Base-by-base conservation (phyloP, 2,888 invertebrate genomes). In the Brachynemurus nebulosus region DNA sequence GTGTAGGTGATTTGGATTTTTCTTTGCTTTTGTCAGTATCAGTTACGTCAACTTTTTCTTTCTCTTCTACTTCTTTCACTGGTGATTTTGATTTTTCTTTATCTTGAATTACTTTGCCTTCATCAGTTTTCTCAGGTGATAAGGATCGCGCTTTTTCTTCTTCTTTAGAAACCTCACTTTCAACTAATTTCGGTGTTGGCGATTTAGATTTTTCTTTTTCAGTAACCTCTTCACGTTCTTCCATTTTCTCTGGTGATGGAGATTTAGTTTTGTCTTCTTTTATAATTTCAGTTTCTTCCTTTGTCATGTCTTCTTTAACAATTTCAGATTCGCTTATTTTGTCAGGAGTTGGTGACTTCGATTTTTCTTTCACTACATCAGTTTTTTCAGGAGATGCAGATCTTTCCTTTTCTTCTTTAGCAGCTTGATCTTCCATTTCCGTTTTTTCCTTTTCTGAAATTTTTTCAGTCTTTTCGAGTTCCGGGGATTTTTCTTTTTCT, bases 181-280 rank as follows among this genome's bases (percentile, higher is more conserved):
- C 33, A 33, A 6, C 33, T 33, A 4, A 4, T 8, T 33, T 16
- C n/a, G 9, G 5, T 33, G 33, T 6, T 38, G 38, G 20, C 7
- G 38, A 19, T 38, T 20, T 19, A 4, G 51, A 47, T 40, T 47
- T 27, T 20, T 51, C 50, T 17, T 50, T 49, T 25, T 25, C 27
- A 8, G 8, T 25, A 9, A 9, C 9, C 9, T 25, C 27, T 9
- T 25, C 27, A 8, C 9, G 8, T 25, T 25, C 27, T 25, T 33
- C 44, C 38, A 40, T 44, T 36, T 27, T 42, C 37, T 36, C 39
- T n/a, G 47, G 48, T 25, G 52, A 49, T 11, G 52, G 44, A 20
- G 53, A 51, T 49, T 51, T 52, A 4, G 25, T 36, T 56, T 59
- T 20, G n/a, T n/a, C n/a, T 50, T 46, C 25, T 47, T 47, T 11